Base-by-base conservation (phyloP, 2,888 invertebrate species). In the Dexiosoma caninum region DNA sequence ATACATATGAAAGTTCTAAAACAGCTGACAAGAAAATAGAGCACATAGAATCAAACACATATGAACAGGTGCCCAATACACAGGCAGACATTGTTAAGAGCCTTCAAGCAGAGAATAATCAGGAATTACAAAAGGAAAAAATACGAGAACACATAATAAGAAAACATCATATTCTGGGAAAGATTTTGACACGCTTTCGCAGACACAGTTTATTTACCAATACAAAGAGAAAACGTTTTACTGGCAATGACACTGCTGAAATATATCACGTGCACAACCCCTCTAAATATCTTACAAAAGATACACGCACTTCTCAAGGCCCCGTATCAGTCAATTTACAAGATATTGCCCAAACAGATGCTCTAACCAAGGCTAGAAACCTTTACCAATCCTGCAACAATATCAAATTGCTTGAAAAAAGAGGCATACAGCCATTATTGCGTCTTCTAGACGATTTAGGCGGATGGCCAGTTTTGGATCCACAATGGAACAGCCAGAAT, bases 341-440 rank as follows among this genome's bases (percentile, higher is more conserved):
- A 8, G 55, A 72, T 49, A 93, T 94, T 84, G 95, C 97, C 0
- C 93, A 60, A 66, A 35, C 49, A 19, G 93, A 94, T 85, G 96
- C 97, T 0, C 93, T 94, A 62, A 86, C 92, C 4, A 98, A 98
- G 90, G 96, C 97, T 0, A 96, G 95, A 90, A 92, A 93, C 85
- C 92, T 98, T 14, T 98, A 96, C 87, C 93, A 93, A 86, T 96
- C 97, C 3, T 98, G 98, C 86, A 95, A 97, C 92, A 95, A 97
- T 88, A 93, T 93, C 86, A 93, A 93, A 64, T 91, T 94, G 75
- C 92, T 97, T 81, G 92, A 94, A 84, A 92, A 92, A 84, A 92
- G 95, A 70, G 94, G 94, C 6, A 93, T 95, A 82, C 92, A 92
- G 80, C 97, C 97, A 0, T 90, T 97, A 40, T 86, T 94, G 66